Conservation (phyloP, 2,888 invertebrate genomes). For the Caenorhabditis angaria region DNA sequence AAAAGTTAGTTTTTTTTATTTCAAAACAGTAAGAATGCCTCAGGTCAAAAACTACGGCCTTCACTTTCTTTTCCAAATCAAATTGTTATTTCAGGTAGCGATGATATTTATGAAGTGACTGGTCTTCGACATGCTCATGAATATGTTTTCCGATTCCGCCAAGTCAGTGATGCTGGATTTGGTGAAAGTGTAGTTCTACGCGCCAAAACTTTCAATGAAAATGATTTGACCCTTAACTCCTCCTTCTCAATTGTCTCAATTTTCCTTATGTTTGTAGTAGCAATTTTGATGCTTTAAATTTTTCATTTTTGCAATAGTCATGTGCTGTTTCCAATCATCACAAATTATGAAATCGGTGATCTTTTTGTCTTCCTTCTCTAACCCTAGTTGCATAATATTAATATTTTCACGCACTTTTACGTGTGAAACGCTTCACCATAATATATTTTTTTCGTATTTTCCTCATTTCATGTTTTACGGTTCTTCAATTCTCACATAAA, state of each 20-base stretch:
- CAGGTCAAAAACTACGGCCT: not conserved
- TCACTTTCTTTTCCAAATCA: not conserved
- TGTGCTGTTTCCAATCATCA: not conserved
- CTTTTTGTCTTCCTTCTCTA: no score
- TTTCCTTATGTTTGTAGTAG: not conserved
- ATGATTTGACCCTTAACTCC: conserved; percentile 10
- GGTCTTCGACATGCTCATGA: conserved; percentile 61
- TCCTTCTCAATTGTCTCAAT: not conserved
- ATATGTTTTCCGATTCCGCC: conserved; percentile 65
- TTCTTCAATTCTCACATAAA: not conserved
- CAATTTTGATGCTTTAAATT: not conserved
- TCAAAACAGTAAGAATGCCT: not conserved
- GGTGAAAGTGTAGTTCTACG: conserved; percentile 44
- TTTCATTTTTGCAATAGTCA: not conserved
- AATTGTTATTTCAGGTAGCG: conserved; percentile 28
- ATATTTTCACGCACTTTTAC: not conserved
- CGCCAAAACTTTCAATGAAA: conserved; percentile 33
- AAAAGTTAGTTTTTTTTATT: conserved; percentile 18
- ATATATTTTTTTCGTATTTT: not conserved
- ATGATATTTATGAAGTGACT: conserved; percentile 55
- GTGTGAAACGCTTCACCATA: not conserved
- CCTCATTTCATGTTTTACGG: not conserved
- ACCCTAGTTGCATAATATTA: no score
- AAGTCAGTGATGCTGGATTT: conserved; percentile 64
- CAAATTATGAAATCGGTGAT: conserved; percentile 1